Evolutionary conservation across 2,888 invertebrate species (phyloP), one percentile per base, ranked within the genome.

Genomic region (Serrognathus titanus): DNA sequence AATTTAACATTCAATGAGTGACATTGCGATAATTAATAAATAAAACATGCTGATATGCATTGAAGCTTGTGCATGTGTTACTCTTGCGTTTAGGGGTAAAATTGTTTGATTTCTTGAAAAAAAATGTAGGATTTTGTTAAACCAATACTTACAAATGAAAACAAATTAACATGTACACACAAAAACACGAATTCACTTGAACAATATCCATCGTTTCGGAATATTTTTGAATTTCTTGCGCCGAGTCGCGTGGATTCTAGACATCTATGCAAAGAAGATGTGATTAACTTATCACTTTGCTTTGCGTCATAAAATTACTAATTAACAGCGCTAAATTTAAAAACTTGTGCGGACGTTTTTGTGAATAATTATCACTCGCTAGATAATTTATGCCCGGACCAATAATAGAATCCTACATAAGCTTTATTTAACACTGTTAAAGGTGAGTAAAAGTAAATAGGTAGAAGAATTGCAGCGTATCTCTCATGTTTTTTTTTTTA

Each of bases 311-410:
- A 62, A 62, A 63, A 67, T 52, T 48, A 52, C 53, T 59, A 57
- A 61, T 57, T 59, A 49, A 53, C 46, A 59, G 71, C 71, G 71
- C 69, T 68, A 70, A 69, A 71, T 72, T 72, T 63, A 60, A 71
- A 59, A 45, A 51, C 39, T 57, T 51, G 45, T 31, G 12, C 31
- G 39, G 13, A 20, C 11, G 16, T 11, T 45, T 43, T 35, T 46
- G 13, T 16, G 41, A 13, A 11, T 41, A 31, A 43, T 52, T 52
- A 31, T 49, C 49, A 37, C 36, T 20, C 13, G 13, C 52, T 40
- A 52, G 24, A 31, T 31, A 31, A 31, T 31, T 31, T 31, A 31
- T 31, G 24, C 24, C 24, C 24, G 24, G 24, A 31, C 24, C 24
- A 31, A 31, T 31, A 31, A 31, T 31, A 31, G 24, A 31, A 31